Conservation (phyloP, 2,113 vertebrate genomes). For the Turnix velox region DNA sequence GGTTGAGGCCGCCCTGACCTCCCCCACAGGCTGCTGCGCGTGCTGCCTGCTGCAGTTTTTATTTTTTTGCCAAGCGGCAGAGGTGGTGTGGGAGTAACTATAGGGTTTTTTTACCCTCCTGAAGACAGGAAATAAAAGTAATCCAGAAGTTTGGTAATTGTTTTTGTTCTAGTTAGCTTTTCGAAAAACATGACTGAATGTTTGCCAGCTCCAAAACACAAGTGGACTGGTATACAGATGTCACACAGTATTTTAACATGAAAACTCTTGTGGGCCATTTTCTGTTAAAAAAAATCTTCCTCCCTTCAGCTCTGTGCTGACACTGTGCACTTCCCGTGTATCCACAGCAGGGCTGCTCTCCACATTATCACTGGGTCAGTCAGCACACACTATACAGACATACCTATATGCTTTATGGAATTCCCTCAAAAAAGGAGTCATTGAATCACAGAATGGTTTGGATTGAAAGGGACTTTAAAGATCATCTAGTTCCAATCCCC, state of each 20-base stretch:
- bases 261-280: background rate
- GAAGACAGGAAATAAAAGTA: background rate
- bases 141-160: background rate
- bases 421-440: background rate
- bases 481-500: too few relatives aligned
- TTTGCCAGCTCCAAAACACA: background rate
- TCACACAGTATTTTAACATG: background rate
- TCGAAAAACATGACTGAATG: background rate
- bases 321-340: background rate
- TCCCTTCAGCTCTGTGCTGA: background rate
- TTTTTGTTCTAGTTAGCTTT: background rate
- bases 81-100: background rate
- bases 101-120: background rate
- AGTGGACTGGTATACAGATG: background rate
- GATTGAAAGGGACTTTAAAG: too few relatives aligned
- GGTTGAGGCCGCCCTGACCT: too few relatives aligned
- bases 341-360: background rate
- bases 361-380: accelerated
- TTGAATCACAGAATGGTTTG: too few relatives aligned
- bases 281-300: background rate
- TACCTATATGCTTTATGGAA: background rate
- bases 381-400: background rate
- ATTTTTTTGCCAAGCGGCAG: too few relatives aligned
- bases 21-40: too few relatives aligned
- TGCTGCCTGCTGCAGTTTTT: too few relatives aligned